Base-by-base conservation (phyloP, 2,797 vertebrate species). In the Liparis tanakae region DNA sequence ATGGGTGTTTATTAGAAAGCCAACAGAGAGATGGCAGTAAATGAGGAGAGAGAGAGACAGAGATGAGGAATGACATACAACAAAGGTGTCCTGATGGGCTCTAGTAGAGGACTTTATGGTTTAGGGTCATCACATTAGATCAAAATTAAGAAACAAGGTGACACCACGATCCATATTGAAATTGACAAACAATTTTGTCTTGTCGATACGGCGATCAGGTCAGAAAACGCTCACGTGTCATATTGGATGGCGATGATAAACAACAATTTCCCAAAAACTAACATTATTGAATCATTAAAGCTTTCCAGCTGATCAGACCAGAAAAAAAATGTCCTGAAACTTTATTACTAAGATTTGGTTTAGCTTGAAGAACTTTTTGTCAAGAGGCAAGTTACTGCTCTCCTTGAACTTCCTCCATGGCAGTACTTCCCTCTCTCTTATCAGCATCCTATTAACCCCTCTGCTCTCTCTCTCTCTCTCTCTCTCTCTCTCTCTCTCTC, bases 371-470 rank as follows among this genome's bases (percentile, higher is more conserved):
- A 2, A 15, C 22, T 25, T 25, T 25, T 54, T 54, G n/a, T 51
- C 18, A 48, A n/a, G 46, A 48, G 10, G 13, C 20, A 22, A 51
- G 22, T 34, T 10, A 6, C 37, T 18, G 22, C 22, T 8, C 69
- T 76, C 50, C 59, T 60, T 73, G 56, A 79, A 60, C 56, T 60
- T 71, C 66, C 46, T 67, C 66, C 65, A 55, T 33, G 14, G 60
- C 50, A 65, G 50, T 10, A 25, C 30, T 30, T 53, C 43, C 55
- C 53, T 70, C 66, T 63, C 43, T 67, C 55, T 66, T 77, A 60
- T 67, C 46, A 22, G 10, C 70, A 76, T 72, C 65, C 70, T 51
- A 67, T 34, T 70, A n/a, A 46, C 39, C 14, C 2, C 6, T 64
- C 20, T 44, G 25, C 25, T 30, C 25, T 30, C 25, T 46, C 64